Conservation (phyloP, 1,140 invertebrate species). For the Cydia amplana region DNA sequence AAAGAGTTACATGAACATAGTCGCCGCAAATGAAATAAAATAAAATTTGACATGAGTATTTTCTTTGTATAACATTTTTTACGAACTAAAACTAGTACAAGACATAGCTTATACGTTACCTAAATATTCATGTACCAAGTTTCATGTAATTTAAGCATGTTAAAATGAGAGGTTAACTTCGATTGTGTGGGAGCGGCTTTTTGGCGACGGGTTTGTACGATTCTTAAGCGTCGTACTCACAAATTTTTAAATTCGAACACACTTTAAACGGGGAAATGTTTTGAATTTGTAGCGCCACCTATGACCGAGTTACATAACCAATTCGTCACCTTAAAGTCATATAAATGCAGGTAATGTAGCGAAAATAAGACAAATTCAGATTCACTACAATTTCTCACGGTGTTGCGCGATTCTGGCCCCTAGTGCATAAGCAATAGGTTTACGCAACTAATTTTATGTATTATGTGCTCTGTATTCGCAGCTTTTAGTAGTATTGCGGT, state of each 20-base stretch:
- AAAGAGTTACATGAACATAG: too few species aligned
- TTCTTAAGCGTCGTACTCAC: background rate
- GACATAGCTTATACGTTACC: too few species aligned
- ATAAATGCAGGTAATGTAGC: conserved; percentile 7
- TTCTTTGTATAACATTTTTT: too few species aligned
- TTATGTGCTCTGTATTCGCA: background rate
- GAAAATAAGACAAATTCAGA: background rate
- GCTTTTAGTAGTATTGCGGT: background rate
- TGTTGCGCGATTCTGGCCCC: background rate
- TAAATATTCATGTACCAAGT: too few species aligned
- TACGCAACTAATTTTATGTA: background rate
- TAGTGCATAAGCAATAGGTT: background rate
- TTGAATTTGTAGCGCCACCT: background rate
- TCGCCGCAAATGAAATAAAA: too few species aligned
- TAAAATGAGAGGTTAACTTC: too few species aligned
- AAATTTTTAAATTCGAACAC: background rate
- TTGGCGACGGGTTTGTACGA: too few species aligned
- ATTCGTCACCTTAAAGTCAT: conserved; percentile 4
- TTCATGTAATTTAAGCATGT: too few species aligned
- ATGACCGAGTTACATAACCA: background rate
- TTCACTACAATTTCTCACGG: background rate
- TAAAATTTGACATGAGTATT: too few species aligned
- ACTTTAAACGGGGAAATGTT: background rate
- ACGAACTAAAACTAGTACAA: too few species aligned
- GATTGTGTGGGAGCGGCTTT: too few species aligned